Base-by-base conservation (phyloP, 2,113 vertebrate genomes). In the Brachyhypopomus gauderio region DNA sequence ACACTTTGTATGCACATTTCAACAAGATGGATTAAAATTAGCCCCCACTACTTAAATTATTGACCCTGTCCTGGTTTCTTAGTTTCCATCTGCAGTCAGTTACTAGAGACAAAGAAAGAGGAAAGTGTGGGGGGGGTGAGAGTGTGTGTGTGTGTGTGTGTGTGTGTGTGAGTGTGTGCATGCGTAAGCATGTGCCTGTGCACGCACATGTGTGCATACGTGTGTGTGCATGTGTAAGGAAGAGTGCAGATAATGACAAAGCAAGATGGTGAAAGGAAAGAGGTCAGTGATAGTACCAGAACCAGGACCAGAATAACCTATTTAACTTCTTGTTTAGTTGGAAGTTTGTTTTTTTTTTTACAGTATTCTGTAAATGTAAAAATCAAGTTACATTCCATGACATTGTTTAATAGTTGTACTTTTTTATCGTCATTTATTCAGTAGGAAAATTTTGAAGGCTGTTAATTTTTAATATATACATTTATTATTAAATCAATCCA, bases 1-100 rank as follows among this genome's bases (percentile, higher is more conserved):
- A 93, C 90, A 91, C 89, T 86, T 79, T 88, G 90, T 89, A 86
- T 91, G 90, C 89, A 86, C 89, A 89, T 88, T 77, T 83, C 86
- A 22, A 77, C 74, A 85, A 89, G 91, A 92, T 91, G 88, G 88
- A 92, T 93, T 90, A 87, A 90, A 92, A 91, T 93, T 84, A 91
- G 89, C 90, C 87, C 87, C 82, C 79, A 80, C 89, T 90, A 72
- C 83, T 91, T 92, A 89, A 93, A 91, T 93, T 90, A 92, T 93
- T 92, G 90, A 92, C 90, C 88, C 87, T 14, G 60, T 79, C 75
- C 70, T 67, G 45, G 62, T 84, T 90, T 88, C 88, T 85, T 62
- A 6, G 75, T 79, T 78, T 77, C 82, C 77, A 75, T 86, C 81
- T 87, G 87, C 85, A 82, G 88, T 90, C 87, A 82, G 86, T 91